phyloP scores from a whole-genome alignment of 2,113 vertebrate species.

The Cyrtonyx montezumae region DNA sequence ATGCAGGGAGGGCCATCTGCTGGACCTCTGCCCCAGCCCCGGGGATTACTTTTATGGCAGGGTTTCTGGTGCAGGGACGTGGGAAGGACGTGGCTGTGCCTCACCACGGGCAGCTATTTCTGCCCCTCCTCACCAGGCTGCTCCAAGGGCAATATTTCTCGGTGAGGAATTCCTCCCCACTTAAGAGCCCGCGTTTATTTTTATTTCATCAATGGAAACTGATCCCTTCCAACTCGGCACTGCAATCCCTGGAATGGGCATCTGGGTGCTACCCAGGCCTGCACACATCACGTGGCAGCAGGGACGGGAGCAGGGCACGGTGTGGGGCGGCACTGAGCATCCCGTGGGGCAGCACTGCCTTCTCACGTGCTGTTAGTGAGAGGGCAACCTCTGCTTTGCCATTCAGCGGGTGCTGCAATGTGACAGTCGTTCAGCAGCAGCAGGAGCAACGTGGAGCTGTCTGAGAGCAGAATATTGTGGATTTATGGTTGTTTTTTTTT shows the following conservation, averaged over 20 bases:
- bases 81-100: not conserved
- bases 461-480: not conserved
- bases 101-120: rapidly evolving
- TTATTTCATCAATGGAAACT: not conserved
- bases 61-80: not conserved
- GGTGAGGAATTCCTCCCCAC: not conserved
- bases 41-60: not conserved
- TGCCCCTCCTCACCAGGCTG: not conserved
- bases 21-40: not conserved
- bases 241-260: not conserved
- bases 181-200: not conserved
- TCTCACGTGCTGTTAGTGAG: not conserved
- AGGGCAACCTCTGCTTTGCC: not conserved
- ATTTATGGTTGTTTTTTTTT: not conserved
- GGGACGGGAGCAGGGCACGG: rapidly evolving
- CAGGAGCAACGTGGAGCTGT: not conserved
- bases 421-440: no score
- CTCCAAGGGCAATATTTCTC: not conserved
- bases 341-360: not conserved
- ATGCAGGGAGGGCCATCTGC: not conserved
- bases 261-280: rapidly evolving
- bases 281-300: rapidly evolving
- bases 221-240: rapidly evolving
- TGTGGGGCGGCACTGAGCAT: not conserved
- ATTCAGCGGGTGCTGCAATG: no score